These are phyloP conservation scores for Noctuana brunneofusca DNA, from an alignment of 2,888 invertebrate species.

Conservation along the genomic window DNA sequence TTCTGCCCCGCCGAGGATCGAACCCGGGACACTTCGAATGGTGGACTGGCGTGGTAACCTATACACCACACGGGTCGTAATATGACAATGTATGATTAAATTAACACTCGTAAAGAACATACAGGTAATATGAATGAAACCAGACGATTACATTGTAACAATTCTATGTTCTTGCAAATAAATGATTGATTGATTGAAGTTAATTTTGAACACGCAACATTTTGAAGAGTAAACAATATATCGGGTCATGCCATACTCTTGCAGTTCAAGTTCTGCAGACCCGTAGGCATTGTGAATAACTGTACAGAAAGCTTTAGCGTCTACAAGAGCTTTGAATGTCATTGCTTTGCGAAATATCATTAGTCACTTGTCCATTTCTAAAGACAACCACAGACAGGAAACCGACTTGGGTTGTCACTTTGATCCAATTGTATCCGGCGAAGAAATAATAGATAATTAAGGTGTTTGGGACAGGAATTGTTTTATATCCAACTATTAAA, in stretches of 20 bases:
- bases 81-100: neutral
- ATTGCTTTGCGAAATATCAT: slow-evolving; percentile 26
- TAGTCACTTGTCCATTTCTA: slow-evolving; percentile 30
- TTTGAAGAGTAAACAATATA: no score
- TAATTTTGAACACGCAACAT: no score
- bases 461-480: neutral
- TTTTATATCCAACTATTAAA: no score
- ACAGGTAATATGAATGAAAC: no score
- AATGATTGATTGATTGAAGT: no score
- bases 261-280: neutral
- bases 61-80: no score
- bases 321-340: slow-evolving; percentile 19
- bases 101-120: no score
- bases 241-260: neutral
- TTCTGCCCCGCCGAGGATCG: no score
- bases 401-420: slow-evolving; percentile 14
- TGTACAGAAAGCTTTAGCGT: neutral
- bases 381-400: slow-evolving; percentile 22
- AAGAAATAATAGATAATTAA: neutral
- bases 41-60: no score
- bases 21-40: no score
- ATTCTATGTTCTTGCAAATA: no score
- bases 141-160: no score
- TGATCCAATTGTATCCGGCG: slow-evolving; percentile 4
- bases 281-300: neutral